Conservation (phyloP, 2,888 invertebrate genomes). For the Idaea aversata region DNA sequence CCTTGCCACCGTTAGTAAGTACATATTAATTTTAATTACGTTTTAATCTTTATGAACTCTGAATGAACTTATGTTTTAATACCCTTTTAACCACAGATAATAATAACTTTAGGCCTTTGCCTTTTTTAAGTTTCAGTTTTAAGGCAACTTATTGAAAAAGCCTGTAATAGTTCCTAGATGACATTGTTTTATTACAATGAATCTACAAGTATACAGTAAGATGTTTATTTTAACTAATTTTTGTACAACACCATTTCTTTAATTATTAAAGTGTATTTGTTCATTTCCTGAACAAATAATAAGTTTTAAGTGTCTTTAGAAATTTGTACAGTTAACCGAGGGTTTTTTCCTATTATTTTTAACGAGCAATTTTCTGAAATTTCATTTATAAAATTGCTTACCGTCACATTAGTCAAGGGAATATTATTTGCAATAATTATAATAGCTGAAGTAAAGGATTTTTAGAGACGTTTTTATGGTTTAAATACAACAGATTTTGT, state of each 20-base stretch:
- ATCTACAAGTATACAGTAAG: conserved; percentile 11
- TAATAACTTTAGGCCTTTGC: background rate
- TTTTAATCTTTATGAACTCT: conserved; percentile 5
- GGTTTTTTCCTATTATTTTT: background rate
- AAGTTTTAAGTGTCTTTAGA: background rate
- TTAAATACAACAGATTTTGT: background rate
- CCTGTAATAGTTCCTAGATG: conserved; percentile 24
- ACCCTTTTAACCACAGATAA: background rate
- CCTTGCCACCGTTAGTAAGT: conserved; percentile 12
- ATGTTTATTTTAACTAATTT: background rate
- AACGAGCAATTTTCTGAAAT: background rate
- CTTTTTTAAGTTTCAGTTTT: conserved; percentile 10
- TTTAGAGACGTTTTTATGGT: conserved; percentile 1
- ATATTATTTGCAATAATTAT: background rate
- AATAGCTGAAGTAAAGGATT: background rate
- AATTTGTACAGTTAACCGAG: background rate
- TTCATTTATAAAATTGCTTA: conserved; percentile 4
- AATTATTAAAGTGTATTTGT: background rate
- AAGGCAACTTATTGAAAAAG: conserved; percentile 13
- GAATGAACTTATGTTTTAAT: background rate
- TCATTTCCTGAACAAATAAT: background rate
- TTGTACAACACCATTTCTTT: conserved; percentile 1
- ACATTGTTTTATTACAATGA: conserved; percentile 15
- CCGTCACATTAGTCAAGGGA: background rate
- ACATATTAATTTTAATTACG: conserved; percentile 18